Conservation (phyloP, 2,888 invertebrate genomes). For the Brassicogethes aeneus region DNA sequence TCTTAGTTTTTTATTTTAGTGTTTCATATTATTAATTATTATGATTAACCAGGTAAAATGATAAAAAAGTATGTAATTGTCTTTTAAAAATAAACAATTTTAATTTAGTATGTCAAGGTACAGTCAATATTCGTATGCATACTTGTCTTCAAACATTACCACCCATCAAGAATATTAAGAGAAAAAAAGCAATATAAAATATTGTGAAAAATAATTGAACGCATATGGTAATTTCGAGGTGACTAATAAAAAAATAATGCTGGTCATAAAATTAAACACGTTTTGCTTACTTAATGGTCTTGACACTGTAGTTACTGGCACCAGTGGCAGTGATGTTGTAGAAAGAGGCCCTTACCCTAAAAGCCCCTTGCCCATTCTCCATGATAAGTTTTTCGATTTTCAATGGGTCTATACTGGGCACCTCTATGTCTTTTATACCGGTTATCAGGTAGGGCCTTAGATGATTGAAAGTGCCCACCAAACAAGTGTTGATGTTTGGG, state of each 20-base stretch:
- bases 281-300: constrained; percentile 56
- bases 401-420: constrained; percentile 69
- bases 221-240: too few species aligned
- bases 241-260: too few species aligned
- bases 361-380: constrained; percentile 70
- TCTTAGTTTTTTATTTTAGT: too few species aligned
- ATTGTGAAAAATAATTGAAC: too few species aligned
- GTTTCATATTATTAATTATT: too few species aligned
- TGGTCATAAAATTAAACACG: too few species aligned
- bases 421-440: constrained; percentile 62
- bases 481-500: constrained; percentile 56
- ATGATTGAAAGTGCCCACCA: constrained; percentile 63
- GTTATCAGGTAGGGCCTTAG: constrained; percentile 58
- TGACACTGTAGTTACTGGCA: constrained; percentile 64
- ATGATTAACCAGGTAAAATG: too few species aligned
- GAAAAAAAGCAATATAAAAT: too few species aligned
- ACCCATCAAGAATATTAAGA: too few species aligned
- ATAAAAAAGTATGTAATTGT: constrained; percentile 3
- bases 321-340: constrained; percentile 68
- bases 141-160: too few species aligned
- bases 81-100: constrained; percentile 4
- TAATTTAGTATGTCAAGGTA: too few species aligned
- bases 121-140: too few species aligned
- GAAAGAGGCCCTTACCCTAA: constrained; percentile 64
- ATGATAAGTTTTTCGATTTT: constrained; percentile 61